These are phyloP conservation scores for Pseudachorutes palmiensis DNA, from an alignment of 1,140 invertebrate species.

Conservation along the genomic window DNA sequence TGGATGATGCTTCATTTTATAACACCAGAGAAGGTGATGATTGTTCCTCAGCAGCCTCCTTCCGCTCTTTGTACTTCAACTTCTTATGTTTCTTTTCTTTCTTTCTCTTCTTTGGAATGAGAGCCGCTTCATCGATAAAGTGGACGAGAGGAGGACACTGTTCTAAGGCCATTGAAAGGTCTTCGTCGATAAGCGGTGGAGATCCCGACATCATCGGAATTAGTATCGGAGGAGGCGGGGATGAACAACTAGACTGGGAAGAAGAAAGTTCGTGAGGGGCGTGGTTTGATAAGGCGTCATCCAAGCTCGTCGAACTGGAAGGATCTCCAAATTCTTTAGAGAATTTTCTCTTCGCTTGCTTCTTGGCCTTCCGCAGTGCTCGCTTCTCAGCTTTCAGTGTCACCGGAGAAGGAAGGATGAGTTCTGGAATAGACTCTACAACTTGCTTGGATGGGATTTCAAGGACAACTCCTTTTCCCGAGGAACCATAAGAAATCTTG, in stretches of 20 bases:
- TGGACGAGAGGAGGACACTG: background rate
- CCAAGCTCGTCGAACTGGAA: conserved; percentile 1
- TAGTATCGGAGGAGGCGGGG: conserved; percentile 11
- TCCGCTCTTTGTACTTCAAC: conserved; percentile 11
- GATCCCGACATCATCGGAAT: conserved; percentile 11
- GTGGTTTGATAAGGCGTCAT: background rate
- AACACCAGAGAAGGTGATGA: too few relatives aligned
- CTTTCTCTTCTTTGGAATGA: conserved; percentile 21
- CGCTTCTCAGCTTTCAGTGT: conserved; percentile 8
- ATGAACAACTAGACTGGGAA: background rate
- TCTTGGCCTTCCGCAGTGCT: conserved; percentile 31
- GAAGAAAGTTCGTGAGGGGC: background rate
- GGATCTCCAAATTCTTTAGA: conserved; percentile 20
- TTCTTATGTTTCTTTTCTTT: conserved; percentile 25
- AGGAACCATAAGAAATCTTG: conserved; percentile 31
- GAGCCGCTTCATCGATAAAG: background rate
- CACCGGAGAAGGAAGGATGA: background rate
- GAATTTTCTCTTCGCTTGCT: conserved; percentile 29
- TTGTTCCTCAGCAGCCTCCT: too few relatives aligned
- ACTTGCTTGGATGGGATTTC: conserved; percentile 30
- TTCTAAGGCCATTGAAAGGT: background rate
- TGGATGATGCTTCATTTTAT: too few relatives aligned
- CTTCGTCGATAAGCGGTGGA: background rate
- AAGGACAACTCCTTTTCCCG: conserved; percentile 29
- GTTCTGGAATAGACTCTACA: conserved; percentile 10